A percentile compares a stretch with the other conserved stretches of the same genome.
Conservation (phyloP, 2,113 vertebrate genomes). For the Muntiacus muntjak region DNA sequence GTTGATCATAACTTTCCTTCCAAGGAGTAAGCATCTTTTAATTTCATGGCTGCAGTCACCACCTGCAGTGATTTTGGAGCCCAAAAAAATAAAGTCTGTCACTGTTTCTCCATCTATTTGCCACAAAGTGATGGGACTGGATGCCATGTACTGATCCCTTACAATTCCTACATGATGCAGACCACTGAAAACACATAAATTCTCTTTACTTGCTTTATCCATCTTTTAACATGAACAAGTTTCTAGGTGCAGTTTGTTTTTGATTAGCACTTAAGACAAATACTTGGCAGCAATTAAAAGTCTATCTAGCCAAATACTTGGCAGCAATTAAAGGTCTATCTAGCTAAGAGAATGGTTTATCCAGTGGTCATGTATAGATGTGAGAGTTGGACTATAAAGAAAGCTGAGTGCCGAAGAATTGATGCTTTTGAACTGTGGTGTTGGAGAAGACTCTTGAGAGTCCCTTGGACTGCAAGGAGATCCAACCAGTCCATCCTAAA, state of each 20-base stretch:
- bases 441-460: too few species aligned
- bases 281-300: background rate
- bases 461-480: too few species aligned
- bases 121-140: background rate
- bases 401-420: too few species aligned
- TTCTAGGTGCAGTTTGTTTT: background rate
- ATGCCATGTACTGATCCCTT: background rate
- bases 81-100: fast-evolving
- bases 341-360: background rate
- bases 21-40: background rate
- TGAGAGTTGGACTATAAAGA: background rate
- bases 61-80: background rate
- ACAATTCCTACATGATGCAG: background rate
- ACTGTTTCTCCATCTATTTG: background rate
- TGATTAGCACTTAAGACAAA: conserved; percentile 20
- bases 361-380: background rate
- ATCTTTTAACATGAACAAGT: background rate
- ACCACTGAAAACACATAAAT: background rate
- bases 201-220: background rate
- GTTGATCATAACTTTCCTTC: background rate
- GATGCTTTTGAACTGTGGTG: too few species aligned
- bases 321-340: background rate
- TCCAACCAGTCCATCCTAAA: too few species aligned
- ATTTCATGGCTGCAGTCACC: background rate
- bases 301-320: background rate